These are phyloP conservation scores for Chymomyza amoena DNA, from an alignment of 2,888 invertebrate genomes.

Conservation along the genomic window DNA sequence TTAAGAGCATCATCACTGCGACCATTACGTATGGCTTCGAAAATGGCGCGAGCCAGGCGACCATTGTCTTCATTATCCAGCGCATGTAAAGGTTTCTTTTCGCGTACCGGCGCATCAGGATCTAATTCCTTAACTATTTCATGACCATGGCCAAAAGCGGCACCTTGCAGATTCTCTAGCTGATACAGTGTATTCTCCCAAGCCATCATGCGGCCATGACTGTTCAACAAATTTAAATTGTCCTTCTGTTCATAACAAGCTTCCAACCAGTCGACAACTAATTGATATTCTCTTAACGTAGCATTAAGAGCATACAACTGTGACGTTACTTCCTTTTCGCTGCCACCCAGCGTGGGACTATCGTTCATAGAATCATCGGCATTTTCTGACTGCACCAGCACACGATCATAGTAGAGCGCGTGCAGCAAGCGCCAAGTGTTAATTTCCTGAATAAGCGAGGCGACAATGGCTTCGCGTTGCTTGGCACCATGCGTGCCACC, in stretches of 20 bases:
- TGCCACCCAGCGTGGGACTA: slow-evolving; percentile 79
- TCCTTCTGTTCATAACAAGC: slow-evolving; percentile 84
- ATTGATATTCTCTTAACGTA: slow-evolving; percentile 85
- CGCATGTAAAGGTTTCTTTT: slow-evolving; percentile 89
- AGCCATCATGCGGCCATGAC: slow-evolving; percentile 87
- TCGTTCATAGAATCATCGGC: slow-evolving; percentile 71
- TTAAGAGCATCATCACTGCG: slow-evolving; percentile 91
- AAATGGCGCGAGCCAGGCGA: slow-evolving; percentile 81
- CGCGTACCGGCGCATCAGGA: slow-evolving; percentile 92
- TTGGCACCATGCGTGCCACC: slow-evolving; percentile 36
- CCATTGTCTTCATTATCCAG: slow-evolving; percentile 91
- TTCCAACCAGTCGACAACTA: slow-evolving; percentile 96
- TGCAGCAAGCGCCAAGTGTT: slow-evolving; percentile 93
- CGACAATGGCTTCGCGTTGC: slow-evolving; percentile 46
- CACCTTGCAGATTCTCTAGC: slow-evolving; percentile 80
- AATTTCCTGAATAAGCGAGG: slow-evolving; percentile 88
- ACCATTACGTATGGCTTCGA: slow-evolving; percentile 90
- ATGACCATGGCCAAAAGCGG: slow-evolving; percentile 81
- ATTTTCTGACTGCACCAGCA: slow-evolving; percentile 78
- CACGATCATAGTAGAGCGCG: slow-evolving; percentile 89
- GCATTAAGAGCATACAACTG: slow-evolving; percentile 80
- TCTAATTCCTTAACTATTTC: slow-evolving; percentile 86
- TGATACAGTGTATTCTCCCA: slow-evolving; percentile 96
- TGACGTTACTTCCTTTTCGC: slow-evolving; percentile 79
- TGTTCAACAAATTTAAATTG: slow-evolving; percentile 82